Conservation (phyloP, 2,113 vertebrate genomes). For the Thalassoma bifasciatum region DNA sequence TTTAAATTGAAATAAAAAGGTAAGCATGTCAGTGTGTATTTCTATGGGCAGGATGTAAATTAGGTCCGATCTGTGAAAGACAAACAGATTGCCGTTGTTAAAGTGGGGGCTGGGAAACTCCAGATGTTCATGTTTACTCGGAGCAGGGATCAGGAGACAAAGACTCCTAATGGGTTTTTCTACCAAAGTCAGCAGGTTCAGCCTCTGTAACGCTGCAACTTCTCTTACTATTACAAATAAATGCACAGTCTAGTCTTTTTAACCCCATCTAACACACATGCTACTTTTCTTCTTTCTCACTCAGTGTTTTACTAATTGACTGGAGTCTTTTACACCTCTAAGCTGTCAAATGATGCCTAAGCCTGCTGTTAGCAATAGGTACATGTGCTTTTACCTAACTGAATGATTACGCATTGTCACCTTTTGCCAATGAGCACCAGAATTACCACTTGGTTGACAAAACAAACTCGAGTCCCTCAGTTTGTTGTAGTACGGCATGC, state of each 20-base stretch:
- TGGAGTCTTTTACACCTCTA: too few relatives aligned
- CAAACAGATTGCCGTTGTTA: conserved; percentile 15
- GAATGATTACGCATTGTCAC: too few relatives aligned
- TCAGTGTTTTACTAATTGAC: too few relatives aligned
- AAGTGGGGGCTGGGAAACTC: conserved; percentile 38
- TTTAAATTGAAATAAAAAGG: conserved; percentile 2
- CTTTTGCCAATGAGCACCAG: too few relatives aligned
- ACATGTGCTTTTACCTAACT: too few relatives aligned
- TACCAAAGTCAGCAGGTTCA: conserved; percentile 34
- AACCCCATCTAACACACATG: too few relatives aligned
- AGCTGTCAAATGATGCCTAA: too few relatives aligned
- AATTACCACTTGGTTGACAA: too few relatives aligned
- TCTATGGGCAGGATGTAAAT: background rate
- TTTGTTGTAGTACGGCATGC: too few relatives aligned
- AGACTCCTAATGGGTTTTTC: conserved; percentile 47
- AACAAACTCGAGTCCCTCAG: too few relatives aligned
- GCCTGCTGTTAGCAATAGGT: too few relatives aligned
- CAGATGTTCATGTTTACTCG: conserved; percentile 64
- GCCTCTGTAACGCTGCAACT: background rate
- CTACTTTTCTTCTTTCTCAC: too few relatives aligned
- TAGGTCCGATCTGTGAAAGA: conserved; percentile 4
- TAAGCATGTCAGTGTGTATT: background rate
- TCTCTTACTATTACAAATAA: background rate
- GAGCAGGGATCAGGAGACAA: conserved; percentile 7
- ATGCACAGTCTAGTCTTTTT: background rate